Percentiles rank a stretch among this genome's conserved stretches.
Conservation (phyloP, 2,797 vertebrate genomes). For the Poeciliopsis infans region DNA sequence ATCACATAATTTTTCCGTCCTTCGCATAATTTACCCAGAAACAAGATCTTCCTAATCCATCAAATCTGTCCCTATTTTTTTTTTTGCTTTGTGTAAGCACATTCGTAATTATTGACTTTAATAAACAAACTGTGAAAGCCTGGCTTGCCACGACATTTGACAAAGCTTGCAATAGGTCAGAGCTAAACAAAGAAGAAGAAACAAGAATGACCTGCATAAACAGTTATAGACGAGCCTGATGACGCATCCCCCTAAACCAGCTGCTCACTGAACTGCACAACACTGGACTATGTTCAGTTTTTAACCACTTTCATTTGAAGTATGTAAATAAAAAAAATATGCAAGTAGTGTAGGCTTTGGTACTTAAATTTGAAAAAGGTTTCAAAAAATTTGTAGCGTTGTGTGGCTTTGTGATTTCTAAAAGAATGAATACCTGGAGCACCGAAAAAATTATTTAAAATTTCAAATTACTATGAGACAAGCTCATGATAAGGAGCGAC, state of each 20-base stretch:
- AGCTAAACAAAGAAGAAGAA: neutral
- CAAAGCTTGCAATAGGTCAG: neutral
- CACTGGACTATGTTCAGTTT: neutral
- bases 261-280: neutral
- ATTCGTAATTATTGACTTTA: neutral
- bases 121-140: neutral
- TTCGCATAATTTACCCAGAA: neutral
- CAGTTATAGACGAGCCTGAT: neutral
- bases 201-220: conserved; percentile 8
- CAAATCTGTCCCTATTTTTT: neutral
- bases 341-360: neutral
- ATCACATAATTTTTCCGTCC: neutral
- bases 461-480: neutral
- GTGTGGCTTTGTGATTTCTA: neutral
- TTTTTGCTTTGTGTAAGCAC: neutral
- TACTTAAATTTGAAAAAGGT: neutral
- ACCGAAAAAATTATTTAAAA: neutral
- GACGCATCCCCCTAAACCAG: neutral
- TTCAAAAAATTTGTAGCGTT: neutral
- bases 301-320: neutral
- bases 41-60: neutral
- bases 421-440: neutral
- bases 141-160: neutral
- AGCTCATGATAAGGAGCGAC: neutral
- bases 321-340: neutral